Conservation (phyloP, 2,113 vertebrate species). For the Scomber japonicus region DNA sequence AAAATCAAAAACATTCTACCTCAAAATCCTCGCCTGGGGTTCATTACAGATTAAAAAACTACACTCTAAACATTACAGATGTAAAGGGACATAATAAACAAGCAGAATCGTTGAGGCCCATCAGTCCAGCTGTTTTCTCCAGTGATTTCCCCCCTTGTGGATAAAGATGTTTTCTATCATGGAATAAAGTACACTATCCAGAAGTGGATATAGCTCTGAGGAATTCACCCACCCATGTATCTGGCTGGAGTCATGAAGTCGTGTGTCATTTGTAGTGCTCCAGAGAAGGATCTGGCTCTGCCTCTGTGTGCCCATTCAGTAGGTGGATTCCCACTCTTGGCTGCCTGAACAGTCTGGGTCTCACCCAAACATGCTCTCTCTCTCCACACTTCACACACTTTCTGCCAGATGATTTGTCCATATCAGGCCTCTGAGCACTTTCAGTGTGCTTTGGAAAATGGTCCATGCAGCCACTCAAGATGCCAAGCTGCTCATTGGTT, state of each 20-base stretch:
- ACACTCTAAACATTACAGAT: not conserved
- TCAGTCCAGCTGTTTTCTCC: not conserved
- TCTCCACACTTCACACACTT: constrained; percentile 66
- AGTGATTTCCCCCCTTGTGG: not conserved
- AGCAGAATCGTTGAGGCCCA: not conserved
- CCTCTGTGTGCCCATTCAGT: constrained; percentile 46
- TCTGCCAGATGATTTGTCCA: constrained; percentile 78
- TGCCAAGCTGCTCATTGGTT: constrained; percentile 71
- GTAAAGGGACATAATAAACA: not conserved
- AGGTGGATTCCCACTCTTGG: constrained; percentile 66
- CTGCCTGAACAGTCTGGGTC: constrained; percentile 60
- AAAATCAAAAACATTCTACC: not conserved
- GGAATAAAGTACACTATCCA: not conserved
- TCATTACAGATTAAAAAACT: not conserved
- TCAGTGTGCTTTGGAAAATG: constrained; percentile 62
- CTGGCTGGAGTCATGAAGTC: constrained; percentile 16
- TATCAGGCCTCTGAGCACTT: constrained; percentile 70
- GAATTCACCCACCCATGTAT: not conserved
- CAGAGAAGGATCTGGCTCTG: constrained; percentile 34
- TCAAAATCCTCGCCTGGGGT: not conserved
- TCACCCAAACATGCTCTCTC: constrained; percentile 72
- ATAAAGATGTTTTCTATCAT: not conserved
- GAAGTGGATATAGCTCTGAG: not conserved
- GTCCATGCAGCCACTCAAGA: constrained; percentile 49
- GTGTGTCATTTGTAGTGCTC: constrained; percentile 32